A percentile compares a stretch with the other conserved stretches of the same genome.
These are phyloP conservation scores for Drosophila paulistorum DNA, from an alignment of 1,140 invertebrate species.

Conservation along the genomic window DNA sequence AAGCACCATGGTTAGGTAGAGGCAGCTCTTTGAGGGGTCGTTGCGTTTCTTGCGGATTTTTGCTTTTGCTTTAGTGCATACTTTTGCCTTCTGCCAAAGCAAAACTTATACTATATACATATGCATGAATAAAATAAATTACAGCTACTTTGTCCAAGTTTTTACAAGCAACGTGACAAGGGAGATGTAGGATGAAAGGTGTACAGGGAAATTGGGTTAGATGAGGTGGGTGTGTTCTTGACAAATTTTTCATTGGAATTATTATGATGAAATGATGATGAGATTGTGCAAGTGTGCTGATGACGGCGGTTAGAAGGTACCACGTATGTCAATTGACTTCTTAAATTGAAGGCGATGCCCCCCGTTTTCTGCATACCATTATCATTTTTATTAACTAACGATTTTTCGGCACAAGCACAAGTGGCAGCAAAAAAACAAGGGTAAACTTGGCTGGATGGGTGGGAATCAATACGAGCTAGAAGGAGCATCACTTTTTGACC, in stretches of 20 bases:
- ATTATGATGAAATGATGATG: constrained; percentile 2
- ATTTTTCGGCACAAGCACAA: background rate
- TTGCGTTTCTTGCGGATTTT: constrained; percentile 23
- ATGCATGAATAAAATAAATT: constrained; percentile 62
- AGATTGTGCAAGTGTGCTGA: background rate
- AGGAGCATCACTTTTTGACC: constrained; percentile 68
- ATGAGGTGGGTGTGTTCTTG: background rate
- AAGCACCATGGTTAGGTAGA: background rate
- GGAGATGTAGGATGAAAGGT: background rate
- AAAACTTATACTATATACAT: constrained; percentile 26
- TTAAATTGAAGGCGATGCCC: too few relatives aligned
- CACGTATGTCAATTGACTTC: background rate
- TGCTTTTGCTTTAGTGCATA: constrained; percentile 42
- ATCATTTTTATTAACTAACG: constrained; percentile 11
- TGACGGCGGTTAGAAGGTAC: too few relatives aligned
- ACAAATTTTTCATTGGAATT: constrained; percentile 5
- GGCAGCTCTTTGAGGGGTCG: background rate
- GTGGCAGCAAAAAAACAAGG: background rate
- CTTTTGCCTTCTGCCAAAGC: constrained; percentile 33
- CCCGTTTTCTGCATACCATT: background rate
- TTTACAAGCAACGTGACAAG: background rate
- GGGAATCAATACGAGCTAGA: background rate
- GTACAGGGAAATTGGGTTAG: background rate
- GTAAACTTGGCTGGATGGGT: background rate
- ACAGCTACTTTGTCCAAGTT: constrained; percentile 26